Evolutionary conservation across 2,888 invertebrate species (phyloP).

Genomic region (Ferdinandea cuprea): DNA sequence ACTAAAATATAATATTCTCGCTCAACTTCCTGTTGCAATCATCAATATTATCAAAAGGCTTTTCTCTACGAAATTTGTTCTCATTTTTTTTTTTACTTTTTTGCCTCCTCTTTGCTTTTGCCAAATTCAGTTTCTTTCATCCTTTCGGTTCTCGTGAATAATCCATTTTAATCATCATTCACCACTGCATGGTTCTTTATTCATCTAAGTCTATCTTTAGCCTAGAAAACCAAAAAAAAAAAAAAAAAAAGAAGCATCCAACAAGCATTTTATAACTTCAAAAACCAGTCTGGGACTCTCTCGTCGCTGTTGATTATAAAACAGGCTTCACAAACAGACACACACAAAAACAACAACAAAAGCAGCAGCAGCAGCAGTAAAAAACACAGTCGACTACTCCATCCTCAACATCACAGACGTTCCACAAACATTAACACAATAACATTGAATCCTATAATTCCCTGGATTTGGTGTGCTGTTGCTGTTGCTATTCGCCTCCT

Average conservation of each 20-base stretch:
- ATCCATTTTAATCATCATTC: conserved; percentile 58
- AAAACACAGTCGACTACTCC: conserved; percentile 25
- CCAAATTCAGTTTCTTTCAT: neutral
- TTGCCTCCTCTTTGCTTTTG: no score
- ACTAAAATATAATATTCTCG: no score
- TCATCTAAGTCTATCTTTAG: conserved; percentile 53
- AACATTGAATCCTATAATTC: conserved; percentile 74
- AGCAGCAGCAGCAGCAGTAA: neutral
- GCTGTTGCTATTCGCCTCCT: conserved; percentile 12
- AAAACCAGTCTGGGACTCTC: conserved; percentile 56
- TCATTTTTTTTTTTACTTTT: neutral
- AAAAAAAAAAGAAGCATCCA: conserved; percentile 11
- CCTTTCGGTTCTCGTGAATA: conserved; percentile 44
- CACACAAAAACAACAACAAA: no score
- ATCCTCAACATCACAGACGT: conserved; percentile 61
- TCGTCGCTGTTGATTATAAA: conserved; percentile 40
- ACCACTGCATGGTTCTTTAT: conserved; percentile 24
- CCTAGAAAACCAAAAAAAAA: conserved; percentile 54
- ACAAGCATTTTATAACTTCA: conserved; percentile 1
- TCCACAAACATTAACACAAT: conserved; percentile 75
- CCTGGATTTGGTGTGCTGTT: conserved; percentile 54
- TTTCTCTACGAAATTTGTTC: neutral
- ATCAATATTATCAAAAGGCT: no score
- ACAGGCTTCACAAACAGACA: conserved; percentile 31
- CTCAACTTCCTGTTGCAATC: no score